phyloP scores from a whole-genome alignment of 2,888 invertebrate genomes.

The Mythimna pallens region DNA sequence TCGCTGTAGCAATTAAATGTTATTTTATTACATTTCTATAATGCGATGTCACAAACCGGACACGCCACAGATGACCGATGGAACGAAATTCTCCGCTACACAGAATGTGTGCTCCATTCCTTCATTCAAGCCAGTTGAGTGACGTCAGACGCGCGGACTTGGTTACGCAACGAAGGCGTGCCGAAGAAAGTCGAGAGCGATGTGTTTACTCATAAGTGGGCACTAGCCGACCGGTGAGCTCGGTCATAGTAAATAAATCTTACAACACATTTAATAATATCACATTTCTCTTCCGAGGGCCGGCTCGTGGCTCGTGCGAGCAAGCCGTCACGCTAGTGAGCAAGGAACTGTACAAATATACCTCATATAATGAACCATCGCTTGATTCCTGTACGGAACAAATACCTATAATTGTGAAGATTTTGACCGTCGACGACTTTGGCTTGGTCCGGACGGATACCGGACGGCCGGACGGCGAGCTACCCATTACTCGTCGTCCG shows the following conservation, averaged over 20 bases:
- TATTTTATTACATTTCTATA: not conserved
- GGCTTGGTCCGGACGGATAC: too few relatives aligned
- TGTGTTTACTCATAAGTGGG: conserved; percentile 56
- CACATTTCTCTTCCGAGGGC: conserved; percentile 56
- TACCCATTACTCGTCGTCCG: too few relatives aligned
- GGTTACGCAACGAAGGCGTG: conserved; percentile 65
- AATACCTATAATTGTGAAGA: too few relatives aligned
- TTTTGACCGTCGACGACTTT: too few relatives aligned
- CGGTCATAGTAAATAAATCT: conserved; percentile 51
- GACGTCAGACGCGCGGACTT: conserved; percentile 29
- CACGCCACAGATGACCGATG: not conserved
- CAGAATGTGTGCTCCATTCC: conserved; percentile 25
- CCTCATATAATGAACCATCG: not conserved
- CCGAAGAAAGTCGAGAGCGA: conserved; percentile 65
- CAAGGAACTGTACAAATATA: not conserved
- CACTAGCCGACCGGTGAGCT: conserved; percentile 11
- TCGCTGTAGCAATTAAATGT: too few relatives aligned
- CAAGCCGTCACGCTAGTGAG: conserved; percentile 7
- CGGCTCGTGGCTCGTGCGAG: not conserved
- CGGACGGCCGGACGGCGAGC: too few relatives aligned
- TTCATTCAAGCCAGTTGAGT: conserved; percentile 34
- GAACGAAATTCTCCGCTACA: conserved; percentile 7
- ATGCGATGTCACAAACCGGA: conserved; percentile 31
- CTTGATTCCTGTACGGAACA: not conserved
- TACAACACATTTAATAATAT: conserved; percentile 56